Evolutionary conservation across 2,797 vertebrate genomes (phyloP).

Genomic region (Ciconia nigra): DNA sequence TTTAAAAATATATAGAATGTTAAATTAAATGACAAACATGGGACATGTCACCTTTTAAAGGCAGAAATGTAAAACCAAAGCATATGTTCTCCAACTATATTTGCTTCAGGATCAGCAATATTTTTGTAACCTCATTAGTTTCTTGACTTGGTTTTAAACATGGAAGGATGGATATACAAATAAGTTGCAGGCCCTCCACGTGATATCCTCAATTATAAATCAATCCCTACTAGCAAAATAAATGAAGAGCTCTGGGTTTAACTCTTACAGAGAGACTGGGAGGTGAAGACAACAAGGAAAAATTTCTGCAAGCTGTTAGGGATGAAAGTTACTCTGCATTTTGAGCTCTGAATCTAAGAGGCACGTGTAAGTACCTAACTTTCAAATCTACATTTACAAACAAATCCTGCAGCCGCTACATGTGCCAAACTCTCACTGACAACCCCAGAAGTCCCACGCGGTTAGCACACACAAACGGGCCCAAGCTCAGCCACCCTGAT

Average conservation of each 20-base stretch:
- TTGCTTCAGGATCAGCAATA: conserved; percentile 38
- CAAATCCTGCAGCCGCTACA: neutral
- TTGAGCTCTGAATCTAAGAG: neutral
- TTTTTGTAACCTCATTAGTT: conserved; percentile 48
- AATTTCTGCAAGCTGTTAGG: neutral
- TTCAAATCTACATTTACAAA: neutral
- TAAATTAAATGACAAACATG: conserved; percentile 74
- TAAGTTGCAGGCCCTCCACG: neutral
- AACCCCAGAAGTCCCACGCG: neutral
- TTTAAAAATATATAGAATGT: conserved; percentile 76
- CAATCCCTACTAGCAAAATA: neutral
- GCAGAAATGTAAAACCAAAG: conserved; percentile 53
- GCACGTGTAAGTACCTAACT: fast-evolving
- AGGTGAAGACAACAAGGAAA: neutral
- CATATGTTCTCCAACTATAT: conserved; percentile 25
- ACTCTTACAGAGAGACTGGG: neutral
- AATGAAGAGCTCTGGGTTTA: neutral
- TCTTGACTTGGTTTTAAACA: conserved; percentile 33
- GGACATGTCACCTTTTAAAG: conserved; percentile 69
- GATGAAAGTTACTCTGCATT: neutral
- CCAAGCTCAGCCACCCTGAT: neutral
- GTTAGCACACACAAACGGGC: fast-evolving
- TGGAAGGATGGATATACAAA: neutral
- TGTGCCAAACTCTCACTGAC: neutral
- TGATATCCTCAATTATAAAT: neutral